Conservation (phyloP, 35 echinoderm and acorn worm genomes). For the Heliocidaris erythrogramma region DNA sequence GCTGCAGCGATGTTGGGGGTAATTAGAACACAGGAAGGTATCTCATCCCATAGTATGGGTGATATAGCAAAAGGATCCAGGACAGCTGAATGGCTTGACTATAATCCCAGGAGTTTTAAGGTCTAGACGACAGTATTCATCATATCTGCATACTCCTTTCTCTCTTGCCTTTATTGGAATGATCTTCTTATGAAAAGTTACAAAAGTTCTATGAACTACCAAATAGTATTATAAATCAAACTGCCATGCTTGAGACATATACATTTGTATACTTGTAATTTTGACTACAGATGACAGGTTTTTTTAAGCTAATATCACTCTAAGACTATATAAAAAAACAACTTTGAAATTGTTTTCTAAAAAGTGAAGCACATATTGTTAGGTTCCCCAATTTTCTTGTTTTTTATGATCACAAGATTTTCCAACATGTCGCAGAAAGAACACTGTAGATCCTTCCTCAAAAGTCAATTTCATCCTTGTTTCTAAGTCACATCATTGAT, state of each 20-base stretch:
- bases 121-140: neutral
- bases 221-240: too few species aligned
- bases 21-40: neutral
- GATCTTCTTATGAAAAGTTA: neutral
- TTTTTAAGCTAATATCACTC: too few species aligned
- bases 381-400: too few species aligned
- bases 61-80: neutral
- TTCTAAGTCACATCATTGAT: neutral
- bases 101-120: neutral
- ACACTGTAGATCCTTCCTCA: neutral
- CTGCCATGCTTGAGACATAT: too few species aligned
- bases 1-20: neutral
- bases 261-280: too few species aligned
- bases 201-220: too few species aligned
- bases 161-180: neutral
- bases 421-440: too few species aligned
- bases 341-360: too few species aligned
- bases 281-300: too few species aligned
- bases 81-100: conserved; percentile 7
- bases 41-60: neutral
- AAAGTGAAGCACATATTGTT: too few species aligned
- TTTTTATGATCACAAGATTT: too few species aligned
- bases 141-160: neutral
- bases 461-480: neutral
- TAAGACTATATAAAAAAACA: too few species aligned